phyloP scores from a whole-genome alignment of 2,113 vertebrate genomes.

The Passer domesticus region DNA sequence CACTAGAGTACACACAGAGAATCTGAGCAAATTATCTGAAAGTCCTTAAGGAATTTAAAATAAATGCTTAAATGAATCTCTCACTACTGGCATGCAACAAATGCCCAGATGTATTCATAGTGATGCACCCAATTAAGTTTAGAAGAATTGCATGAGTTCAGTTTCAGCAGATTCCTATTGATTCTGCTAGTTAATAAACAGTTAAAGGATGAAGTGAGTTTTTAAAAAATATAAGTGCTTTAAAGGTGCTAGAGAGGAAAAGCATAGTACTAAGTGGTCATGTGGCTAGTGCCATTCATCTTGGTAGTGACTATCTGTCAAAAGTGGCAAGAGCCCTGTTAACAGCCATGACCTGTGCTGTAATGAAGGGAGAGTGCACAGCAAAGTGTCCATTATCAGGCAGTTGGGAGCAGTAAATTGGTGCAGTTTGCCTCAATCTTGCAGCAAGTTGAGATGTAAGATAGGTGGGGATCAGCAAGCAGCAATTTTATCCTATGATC shows the following conservation, averaged over 20 bases:
- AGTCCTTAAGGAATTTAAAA: slow-evolving; percentile 34
- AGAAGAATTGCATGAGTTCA: slow-evolving; percentile 56
- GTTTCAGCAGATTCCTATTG: slow-evolving; percentile 63
- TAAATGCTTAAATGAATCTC: slow-evolving; percentile 15
- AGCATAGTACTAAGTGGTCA: slow-evolving; percentile 88
- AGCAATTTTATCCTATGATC: slow-evolving; percentile 90
- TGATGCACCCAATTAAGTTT: slow-evolving; percentile 23
- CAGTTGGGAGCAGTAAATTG: slow-evolving; percentile 89
- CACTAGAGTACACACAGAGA: neutral
- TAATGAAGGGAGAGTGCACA: slow-evolving; percentile 84
- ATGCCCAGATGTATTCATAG: slow-evolving; percentile 9
- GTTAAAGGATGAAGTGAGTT: slow-evolving; percentile 80
- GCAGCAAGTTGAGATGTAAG: slow-evolving; percentile 85
- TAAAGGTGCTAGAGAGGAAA: slow-evolving; percentile 79
- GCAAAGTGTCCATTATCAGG: slow-evolving; percentile 88
- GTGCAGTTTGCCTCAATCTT: slow-evolving; percentile 90
- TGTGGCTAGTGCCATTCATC: slow-evolving; percentile 86
- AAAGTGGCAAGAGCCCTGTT: slow-evolving; percentile 84
- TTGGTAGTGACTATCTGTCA: slow-evolving; percentile 87
- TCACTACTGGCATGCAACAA: slow-evolving; percentile 14
- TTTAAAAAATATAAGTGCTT: slow-evolving; percentile 76
- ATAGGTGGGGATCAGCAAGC: slow-evolving; percentile 84
- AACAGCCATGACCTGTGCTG: slow-evolving; percentile 87
- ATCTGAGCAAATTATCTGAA: neutral
- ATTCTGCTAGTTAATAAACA: slow-evolving; percentile 79